Conservation (phyloP, 2,797 vertebrate species). For the Odontamblyopus lacepedii region DNA sequence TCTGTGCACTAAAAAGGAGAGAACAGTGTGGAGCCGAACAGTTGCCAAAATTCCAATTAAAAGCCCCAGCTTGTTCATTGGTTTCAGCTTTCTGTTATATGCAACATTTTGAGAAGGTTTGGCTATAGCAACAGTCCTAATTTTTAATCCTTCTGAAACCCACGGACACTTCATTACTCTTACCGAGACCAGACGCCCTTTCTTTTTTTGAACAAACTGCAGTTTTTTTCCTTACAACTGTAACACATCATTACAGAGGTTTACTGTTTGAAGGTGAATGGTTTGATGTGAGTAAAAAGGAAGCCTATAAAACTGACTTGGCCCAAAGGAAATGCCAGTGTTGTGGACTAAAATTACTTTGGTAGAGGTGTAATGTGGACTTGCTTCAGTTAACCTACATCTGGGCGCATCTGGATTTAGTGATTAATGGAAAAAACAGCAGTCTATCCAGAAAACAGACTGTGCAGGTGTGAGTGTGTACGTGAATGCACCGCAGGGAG, state of each 20-base stretch:
- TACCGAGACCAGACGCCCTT: too few species aligned
- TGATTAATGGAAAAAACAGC: constrained; percentile 70
- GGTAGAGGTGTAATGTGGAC: constrained; percentile 4
- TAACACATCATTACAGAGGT: constrained; percentile 49
- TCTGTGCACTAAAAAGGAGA: too few species aligned
- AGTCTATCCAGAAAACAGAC: constrained; percentile 43
- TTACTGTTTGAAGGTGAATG: constrained; percentile 26
- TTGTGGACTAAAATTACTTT: constrained; percentile 23
- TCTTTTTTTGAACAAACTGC: too few species aligned
- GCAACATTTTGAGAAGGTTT: too few species aligned
- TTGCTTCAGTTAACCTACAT: constrained; percentile 14
- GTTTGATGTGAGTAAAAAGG: constrained; percentile 15
- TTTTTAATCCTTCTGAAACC: too few species aligned
- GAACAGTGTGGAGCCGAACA: too few species aligned
- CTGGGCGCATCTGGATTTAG: constrained; percentile 65
- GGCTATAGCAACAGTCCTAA: too few species aligned
- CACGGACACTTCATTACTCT: too few species aligned
- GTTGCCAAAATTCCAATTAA: too few species aligned
- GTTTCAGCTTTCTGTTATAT: too few species aligned
- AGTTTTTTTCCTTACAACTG: constrained; percentile 10
- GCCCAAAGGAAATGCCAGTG: constrained; percentile 22
- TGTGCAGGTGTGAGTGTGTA: constrained; percentile 69
- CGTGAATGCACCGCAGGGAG: constrained; percentile 60
- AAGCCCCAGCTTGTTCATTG: too few species aligned
- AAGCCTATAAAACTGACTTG: constrained; percentile 11